A percentile compares a stretch with the other conserved stretches of the same genome.
These are phyloP conservation scores for Drosophila jambulina DNA, from an alignment of 1,140 invertebrate species.

Conservation along the genomic window DNA sequence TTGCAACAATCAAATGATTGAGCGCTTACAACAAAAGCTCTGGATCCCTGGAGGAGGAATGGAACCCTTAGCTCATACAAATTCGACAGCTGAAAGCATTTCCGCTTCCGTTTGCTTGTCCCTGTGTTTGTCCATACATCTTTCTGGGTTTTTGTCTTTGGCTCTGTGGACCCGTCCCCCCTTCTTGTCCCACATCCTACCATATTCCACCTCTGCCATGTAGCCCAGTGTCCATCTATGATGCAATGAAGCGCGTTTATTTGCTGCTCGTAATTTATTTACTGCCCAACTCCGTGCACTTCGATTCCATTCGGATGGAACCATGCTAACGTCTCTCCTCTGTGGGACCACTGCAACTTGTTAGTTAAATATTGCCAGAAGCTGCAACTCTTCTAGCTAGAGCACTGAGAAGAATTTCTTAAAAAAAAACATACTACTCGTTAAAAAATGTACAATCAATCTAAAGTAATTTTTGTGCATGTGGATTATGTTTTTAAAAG, in stretches of 20 bases:
- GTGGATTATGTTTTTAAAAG: no score
- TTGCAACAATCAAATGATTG: constrained; percentile 82
- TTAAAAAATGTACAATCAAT: neutral
- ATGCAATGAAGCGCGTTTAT: constrained; percentile 79
- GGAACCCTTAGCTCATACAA: constrained; percentile 67
- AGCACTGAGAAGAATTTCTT: neutral
- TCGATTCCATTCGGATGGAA: constrained; percentile 43
- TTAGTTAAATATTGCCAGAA: constrained; percentile 78
- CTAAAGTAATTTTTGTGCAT: no score
- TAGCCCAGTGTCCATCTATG: constrained; percentile 35
- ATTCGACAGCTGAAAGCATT: constrained; percentile 82
- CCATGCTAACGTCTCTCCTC: constrained; percentile 34
- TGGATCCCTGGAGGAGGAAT: constrained; percentile 33
- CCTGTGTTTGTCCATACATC: constrained; percentile 77
- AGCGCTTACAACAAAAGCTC: constrained; percentile 70
- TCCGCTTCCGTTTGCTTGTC: constrained; percentile 82
- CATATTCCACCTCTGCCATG: constrained; percentile 23
- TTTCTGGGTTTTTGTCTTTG: constrained; percentile 33
- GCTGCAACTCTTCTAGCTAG: constrained; percentile 51
- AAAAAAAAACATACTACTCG: no score
- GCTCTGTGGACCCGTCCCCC: neutral
- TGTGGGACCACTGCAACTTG: constrained; percentile 60
- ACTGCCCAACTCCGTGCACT: constrained; percentile 69
- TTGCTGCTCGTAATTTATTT: constrained; percentile 84
- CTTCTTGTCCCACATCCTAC: neutral